Conservation (phyloP, 1,140 invertebrate genomes). For the Drosophila erecta region DNA sequence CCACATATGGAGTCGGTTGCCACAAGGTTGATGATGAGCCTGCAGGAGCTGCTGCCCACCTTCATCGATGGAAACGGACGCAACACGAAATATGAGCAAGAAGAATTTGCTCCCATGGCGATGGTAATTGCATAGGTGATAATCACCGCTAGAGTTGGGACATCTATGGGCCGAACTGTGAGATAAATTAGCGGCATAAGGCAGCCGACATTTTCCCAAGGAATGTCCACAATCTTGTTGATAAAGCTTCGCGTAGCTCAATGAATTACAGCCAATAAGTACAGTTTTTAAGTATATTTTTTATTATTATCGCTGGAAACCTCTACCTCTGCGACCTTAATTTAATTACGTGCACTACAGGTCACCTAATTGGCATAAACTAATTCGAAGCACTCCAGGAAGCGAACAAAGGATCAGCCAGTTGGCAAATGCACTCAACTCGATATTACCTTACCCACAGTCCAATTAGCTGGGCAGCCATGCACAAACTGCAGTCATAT, state of each 20-base stretch:
- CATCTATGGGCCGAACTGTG: not conserved
- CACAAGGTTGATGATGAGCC: constrained; percentile 30
- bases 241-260: not conserved
- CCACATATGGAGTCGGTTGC: constrained; percentile 23
- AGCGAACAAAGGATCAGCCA: not conserved
- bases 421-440: constrained; percentile 35
- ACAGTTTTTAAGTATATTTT: not conserved
- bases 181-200: constrained; percentile 6
- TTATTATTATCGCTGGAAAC: not conserved
- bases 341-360: too few species aligned
- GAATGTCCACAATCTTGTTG: not conserved
- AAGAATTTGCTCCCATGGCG: constrained; percentile 8
- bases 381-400: not conserved
- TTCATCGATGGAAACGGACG: constrained; percentile 28
- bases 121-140: constrained; percentile 12
- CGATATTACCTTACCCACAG: constrained; percentile 39
- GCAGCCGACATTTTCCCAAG: not conserved
- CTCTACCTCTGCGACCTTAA: too few species aligned
- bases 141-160: constrained; percentile 10
- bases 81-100: constrained; percentile 34
- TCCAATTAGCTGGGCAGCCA: constrained; percentile 60
- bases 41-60: constrained; percentile 23
- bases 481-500: constrained; percentile 34
- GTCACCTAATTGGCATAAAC: not conserved
- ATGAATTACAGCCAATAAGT: not conserved